Evolutionary conservation across 2,888 invertebrate species (phyloP).

Genomic region (Pterobdella sp.): DNA sequence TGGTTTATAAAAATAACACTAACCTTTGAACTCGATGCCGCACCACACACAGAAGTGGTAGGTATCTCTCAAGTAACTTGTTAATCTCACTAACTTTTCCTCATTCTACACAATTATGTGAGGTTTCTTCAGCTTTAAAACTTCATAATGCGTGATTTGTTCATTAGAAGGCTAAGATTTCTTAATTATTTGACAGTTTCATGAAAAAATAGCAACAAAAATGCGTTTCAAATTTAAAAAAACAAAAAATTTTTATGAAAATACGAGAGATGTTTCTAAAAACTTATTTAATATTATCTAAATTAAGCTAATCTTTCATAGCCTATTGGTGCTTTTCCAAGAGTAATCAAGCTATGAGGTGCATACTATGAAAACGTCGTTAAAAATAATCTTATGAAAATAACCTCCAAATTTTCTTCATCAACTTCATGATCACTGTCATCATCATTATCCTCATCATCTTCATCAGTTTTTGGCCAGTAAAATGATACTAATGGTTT

Average conservation of each 20-base stretch:
- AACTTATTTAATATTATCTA: too few species aligned
- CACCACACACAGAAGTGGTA: slow-evolving; percentile 75
- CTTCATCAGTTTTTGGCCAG: not conserved
- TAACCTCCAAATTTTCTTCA: slow-evolving; percentile 26
- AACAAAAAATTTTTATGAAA: too few species aligned
- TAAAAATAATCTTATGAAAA: too few species aligned
- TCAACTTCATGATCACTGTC: slow-evolving; percentile 41
- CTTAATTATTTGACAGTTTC: too few species aligned
- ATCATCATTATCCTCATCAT: slow-evolving; percentile 33
- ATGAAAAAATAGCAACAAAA: too few species aligned
- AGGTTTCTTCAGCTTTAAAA: not conserved
- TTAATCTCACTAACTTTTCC: slow-evolving; percentile 60
- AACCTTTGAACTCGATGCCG: slow-evolving; percentile 62
- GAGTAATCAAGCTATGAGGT: too few species aligned
- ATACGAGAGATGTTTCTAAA: too few species aligned
- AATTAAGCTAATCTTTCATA: too few species aligned
- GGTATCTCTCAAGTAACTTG: slow-evolving; percentile 62
- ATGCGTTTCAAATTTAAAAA: too few species aligned
- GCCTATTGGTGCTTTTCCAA: too few species aligned
- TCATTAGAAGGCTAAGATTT: too few species aligned
- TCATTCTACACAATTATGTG: slow-evolving; percentile 42
- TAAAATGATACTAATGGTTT: not conserved
- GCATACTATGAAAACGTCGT: too few species aligned
- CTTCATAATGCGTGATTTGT: not conserved
- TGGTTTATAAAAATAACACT: slow-evolving; percentile 34